Conservation (phyloP, 2,113 vertebrate genomes). For the Alces alces region DNA sequence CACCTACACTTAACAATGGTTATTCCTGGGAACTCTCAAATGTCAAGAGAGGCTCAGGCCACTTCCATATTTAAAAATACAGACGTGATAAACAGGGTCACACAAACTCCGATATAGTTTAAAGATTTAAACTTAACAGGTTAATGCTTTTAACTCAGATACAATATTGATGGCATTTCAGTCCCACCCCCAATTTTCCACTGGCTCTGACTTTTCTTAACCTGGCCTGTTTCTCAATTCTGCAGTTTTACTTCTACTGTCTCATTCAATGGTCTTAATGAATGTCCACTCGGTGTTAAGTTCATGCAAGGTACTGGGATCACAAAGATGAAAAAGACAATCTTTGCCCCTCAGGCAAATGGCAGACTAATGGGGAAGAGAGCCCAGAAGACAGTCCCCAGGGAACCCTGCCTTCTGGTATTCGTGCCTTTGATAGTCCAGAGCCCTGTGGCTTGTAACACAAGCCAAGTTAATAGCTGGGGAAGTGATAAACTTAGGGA, state of each 20-base stretch:
- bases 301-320: neutral
- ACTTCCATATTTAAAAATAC: neutral
- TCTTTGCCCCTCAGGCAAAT: neutral
- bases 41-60: neutral
- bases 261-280: neutral
- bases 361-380: neutral
- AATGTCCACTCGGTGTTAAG: neutral
- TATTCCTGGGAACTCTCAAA: neutral
- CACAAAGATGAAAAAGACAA: neutral
- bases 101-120: neutral
- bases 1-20: neutral
- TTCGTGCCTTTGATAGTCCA: neutral
- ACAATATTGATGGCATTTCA: neutral
- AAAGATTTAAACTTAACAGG: neutral
- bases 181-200: neutral
- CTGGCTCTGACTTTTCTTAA: neutral
- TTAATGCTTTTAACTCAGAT: constrained; percentile 8
- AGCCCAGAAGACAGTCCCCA: neutral
- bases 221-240: neutral
- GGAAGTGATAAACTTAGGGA: neutral
- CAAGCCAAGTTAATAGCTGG: neutral
- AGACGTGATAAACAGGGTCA: neutral
- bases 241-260: neutral
- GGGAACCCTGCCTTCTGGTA: neutral
- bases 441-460: neutral